These are phyloP conservation scores for Tinea trinotella DNA, from an alignment of 2,888 invertebrate genomes.

Conservation along the genomic window DNA sequence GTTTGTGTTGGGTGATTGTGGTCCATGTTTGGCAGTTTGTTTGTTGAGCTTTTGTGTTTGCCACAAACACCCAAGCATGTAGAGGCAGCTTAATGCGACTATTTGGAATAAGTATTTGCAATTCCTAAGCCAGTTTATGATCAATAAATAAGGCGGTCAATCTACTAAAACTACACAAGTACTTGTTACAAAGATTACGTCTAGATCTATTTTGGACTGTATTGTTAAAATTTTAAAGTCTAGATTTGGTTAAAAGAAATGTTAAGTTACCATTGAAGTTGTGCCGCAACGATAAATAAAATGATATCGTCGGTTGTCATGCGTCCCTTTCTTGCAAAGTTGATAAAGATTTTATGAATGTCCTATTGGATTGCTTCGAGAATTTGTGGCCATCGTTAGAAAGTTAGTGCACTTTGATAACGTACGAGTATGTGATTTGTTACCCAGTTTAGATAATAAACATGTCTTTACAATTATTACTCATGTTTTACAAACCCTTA, in stretches of 20 bases:
- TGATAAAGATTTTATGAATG: slow-evolving; percentile 18
- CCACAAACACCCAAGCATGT: too few relatives aligned
- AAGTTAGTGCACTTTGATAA: slow-evolving; percentile 9
- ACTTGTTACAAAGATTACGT: not conserved
- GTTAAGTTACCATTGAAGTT: not conserved
- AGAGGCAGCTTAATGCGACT: too few relatives aligned
- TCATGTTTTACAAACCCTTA: not conserved
- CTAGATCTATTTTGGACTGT: not conserved
- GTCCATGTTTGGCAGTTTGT: too few relatives aligned
- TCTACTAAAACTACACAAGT: slow-evolving; percentile 17
- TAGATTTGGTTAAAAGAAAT: not conserved
- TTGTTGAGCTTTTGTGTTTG: too few relatives aligned
- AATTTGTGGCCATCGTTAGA: slow-evolving; percentile 10
- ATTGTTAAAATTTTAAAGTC: not conserved
- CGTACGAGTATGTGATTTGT: slow-evolving; percentile 5
- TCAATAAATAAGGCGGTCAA: slow-evolving; percentile 23
- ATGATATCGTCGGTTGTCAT: slow-evolving; percentile 22
- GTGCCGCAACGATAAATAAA: slow-evolving; percentile 22
- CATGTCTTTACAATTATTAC: not conserved
- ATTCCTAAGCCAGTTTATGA: slow-evolving; percentile 10
- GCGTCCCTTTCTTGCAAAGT: slow-evolving; percentile 19
- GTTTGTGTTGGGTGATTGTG: too few relatives aligned
- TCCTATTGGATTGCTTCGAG: slow-evolving; percentile 3
- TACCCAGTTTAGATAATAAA: not conserved
- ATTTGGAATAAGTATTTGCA: not conserved